These are phyloP conservation scores for Tricholauxania praeusta DNA, from an alignment of 2,888 invertebrate species.

Conservation along the genomic window DNA sequence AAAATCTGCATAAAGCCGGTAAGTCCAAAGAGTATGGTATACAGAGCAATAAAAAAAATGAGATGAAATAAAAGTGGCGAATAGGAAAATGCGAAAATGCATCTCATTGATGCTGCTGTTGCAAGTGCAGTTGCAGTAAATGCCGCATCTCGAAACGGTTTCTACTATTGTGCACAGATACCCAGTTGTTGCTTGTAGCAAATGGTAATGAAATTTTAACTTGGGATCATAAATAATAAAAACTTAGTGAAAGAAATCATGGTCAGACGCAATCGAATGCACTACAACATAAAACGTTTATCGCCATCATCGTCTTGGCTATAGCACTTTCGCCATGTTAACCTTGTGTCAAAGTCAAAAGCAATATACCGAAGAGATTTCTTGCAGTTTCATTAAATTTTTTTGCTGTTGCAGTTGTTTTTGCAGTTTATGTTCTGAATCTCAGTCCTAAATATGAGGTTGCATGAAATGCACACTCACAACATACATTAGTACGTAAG, in stretches of 20 bases:
- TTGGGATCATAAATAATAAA: slow-evolving; percentile 28
- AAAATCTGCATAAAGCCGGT: not conserved
- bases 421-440: slow-evolving; percentile 8
- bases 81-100: slow-evolving; percentile 7
- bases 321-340: slow-evolving; percentile 34
- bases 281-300: not conserved
- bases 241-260: not conserved
- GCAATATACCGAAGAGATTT: not conserved
- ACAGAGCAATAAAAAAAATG: not conserved
- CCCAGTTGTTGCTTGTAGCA: slow-evolving; percentile 6
- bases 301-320: slow-evolving; percentile 15
- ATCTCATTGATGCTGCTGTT: not conserved
- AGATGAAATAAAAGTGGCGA: not conserved
- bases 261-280: not conserved
- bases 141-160: not conserved
- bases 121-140: not conserved
- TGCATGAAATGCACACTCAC: slow-evolving; percentile 12
- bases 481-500: slow-evolving; percentile 11
- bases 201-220: slow-evolving; percentile 27
- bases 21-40: not conserved
- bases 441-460: slow-evolving; percentile 22
- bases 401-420: slow-evolving; percentile 3
- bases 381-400: not conserved
- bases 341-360: slow-evolving; percentile 38
- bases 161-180: not conserved